Evolutionary conservation across 2,888 invertebrate genomes (phyloP).

Genomic region (Disparrhopalites patrizii): DNA sequence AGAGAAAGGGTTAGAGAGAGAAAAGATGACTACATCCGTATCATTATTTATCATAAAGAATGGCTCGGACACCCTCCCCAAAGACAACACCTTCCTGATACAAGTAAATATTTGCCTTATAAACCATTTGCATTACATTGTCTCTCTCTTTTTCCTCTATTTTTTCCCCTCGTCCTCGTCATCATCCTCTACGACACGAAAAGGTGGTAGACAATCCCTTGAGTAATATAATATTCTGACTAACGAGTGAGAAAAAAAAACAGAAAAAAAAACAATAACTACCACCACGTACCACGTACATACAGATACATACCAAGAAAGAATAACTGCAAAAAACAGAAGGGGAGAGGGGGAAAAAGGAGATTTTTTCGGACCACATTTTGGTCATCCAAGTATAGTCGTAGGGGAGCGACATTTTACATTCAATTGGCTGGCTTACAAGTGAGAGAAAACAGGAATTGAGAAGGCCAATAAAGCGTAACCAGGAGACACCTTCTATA

Average conservation of each 20-base stretch:
- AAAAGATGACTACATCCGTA: conserved; percentile 21
- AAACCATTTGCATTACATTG: conserved; percentile 4
- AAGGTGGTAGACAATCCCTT: too few species aligned
- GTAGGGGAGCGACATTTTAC: conserved; percentile 10
- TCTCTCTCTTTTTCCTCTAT: too few species aligned
- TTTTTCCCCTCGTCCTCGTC: not conserved
- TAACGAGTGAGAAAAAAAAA: not conserved
- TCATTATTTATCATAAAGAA: conserved; percentile 24
- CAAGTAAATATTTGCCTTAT: conserved; percentile 23
- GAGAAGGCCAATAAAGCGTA: conserved; percentile 20
- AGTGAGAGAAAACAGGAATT: conserved; percentile 21
- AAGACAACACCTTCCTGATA: conserved; percentile 20
- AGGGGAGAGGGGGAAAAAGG: conserved; percentile 18
- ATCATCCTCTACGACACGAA: not conserved
- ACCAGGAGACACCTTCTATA: conserved; percentile 17
- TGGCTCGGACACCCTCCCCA: conserved; percentile 17
- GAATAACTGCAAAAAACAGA: not conserved
- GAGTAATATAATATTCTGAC: not conserved
- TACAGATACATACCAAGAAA: too few species aligned
- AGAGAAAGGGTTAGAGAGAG: too few species aligned
- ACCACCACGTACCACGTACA: too few species aligned
- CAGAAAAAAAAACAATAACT: conserved; percentile 8
- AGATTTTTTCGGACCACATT: conserved; percentile 11
- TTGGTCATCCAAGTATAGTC: conserved; percentile 1
- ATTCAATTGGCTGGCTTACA: conserved; percentile 16